Evolutionary conservation across 2,888 invertebrate genomes (phyloP), one percentile per base, ranked within the genome.

Genomic region (Nudaria mundana): DNA sequence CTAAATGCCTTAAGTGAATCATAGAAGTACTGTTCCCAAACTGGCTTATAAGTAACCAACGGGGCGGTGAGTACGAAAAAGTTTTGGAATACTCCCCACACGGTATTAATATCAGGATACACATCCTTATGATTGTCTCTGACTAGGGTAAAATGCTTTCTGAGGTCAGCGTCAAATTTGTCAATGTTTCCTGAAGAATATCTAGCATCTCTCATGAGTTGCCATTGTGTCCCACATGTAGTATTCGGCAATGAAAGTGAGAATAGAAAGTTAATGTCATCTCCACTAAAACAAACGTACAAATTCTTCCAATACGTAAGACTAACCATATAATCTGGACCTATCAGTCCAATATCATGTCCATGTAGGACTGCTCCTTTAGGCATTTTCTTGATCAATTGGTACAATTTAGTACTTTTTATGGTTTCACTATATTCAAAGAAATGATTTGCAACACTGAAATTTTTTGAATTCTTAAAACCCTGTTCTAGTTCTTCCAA

Each of bases 361-460:
- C 90, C 91, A 59, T 95, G 95, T 0, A 95, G 76, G 0, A 92
- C 87, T 0, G 91, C 93, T 0, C 94, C 96, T 77, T 96, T 96
- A 0, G 96, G 96, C 90, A 96, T 91, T 23, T 70, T 69, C 40
- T 90, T 79, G 1, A 96, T 90, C 1, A 94, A 67, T 51, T 91
- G 75, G 63, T 91, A 95, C 0, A 95, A 85, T 12, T 89, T 71
- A 0, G 93, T 93, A 0, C 81, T 61, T 10, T 91, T 90, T 1
- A 95, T 91, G 12, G 80, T 71, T 1, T 89, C 73, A 51, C 91
- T 91, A 0, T 92, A 91, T 5, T 90, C 79, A 52, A 95, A 92
- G 56, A 95, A 93, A 71, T 94, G 94, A 43, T 90, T 87, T 0
- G 93, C 88, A 0, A 93, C 91, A 30, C 91, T 87, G 58, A 93